phyloP scores from a whole-genome alignment of 2,888 invertebrate species.

The Pandemis corylana region DNA sequence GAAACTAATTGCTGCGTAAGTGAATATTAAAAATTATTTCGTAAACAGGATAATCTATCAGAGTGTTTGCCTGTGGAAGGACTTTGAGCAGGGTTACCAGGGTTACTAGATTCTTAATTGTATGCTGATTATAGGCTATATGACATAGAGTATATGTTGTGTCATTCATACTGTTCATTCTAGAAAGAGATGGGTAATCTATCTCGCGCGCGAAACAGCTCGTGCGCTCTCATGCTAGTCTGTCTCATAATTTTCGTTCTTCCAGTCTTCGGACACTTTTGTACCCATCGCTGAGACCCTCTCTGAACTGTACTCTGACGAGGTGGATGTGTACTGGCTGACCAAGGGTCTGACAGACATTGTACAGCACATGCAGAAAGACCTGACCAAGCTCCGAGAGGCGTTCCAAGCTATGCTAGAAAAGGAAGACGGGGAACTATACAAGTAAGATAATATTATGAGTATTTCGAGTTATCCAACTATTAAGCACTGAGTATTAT shows the following conservation, averaged over 20 bases:
- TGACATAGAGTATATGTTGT: too few relatives aligned
- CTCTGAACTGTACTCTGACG: conserved; percentile 88
- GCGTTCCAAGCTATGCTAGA: conserved; percentile 88
- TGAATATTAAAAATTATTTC: conserved; percentile 9
- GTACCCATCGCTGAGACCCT: conserved; percentile 88
- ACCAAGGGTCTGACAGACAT: conserved; percentile 90
- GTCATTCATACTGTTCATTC: too few relatives aligned
- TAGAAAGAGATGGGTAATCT: too few relatives aligned
- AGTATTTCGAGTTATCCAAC: neutral
- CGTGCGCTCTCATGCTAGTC: too few relatives aligned
- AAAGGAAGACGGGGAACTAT: conserved; percentile 90
- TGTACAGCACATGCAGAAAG: conserved; percentile 87
- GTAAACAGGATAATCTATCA: too few relatives aligned
- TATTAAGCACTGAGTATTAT: too few relatives aligned
- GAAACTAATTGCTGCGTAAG: conserved; percentile 71
- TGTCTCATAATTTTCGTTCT: neutral
- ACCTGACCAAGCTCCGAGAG: conserved; percentile 87
- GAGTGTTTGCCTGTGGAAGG: too few relatives aligned
- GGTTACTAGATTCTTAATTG: too few relatives aligned
- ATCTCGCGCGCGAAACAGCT: too few relatives aligned
- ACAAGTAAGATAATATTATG: conserved; percentile 74
- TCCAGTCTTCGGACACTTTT: conserved; percentile 83
- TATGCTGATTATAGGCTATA: too few relatives aligned
- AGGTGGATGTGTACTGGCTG: conserved; percentile 93
- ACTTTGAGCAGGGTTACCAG: too few relatives aligned